Conservation (phyloP, 1,140 invertebrate genomes). For the Temnothorax curvispinosus region DNA sequence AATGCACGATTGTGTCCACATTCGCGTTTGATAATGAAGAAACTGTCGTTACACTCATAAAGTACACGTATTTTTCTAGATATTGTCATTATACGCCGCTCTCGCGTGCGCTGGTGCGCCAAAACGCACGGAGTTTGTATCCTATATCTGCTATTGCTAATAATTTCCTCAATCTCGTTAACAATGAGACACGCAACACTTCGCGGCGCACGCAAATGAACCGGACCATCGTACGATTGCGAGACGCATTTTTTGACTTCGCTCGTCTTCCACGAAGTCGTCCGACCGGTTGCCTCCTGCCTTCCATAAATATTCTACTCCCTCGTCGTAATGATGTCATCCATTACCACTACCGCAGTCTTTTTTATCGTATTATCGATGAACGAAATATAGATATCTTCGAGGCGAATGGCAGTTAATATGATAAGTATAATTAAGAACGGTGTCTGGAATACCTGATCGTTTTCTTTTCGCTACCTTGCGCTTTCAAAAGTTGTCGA, state of each 20-base stretch:
- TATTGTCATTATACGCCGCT: background rate
- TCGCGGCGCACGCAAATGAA: slow-evolving; percentile 59
- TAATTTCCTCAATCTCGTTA: slow-evolving; percentile 71
- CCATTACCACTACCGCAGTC: slow-evolving; percentile 65
- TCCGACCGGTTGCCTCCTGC: slow-evolving; percentile 68
- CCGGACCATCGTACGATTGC: slow-evolving; percentile 25
- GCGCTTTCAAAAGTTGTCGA: background rate
- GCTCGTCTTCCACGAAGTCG: slow-evolving; percentile 57
- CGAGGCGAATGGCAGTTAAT: slow-evolving; percentile 21
- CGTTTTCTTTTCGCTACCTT: background rate
- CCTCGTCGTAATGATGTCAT: slow-evolving; percentile 70
- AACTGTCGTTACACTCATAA: background rate
- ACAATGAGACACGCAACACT: slow-evolving; percentile 70
- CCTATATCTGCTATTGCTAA: slow-evolving; percentile 28
- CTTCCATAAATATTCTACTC: slow-evolving; percentile 69
- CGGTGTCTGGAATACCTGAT: background rate
- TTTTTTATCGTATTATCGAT: slow-evolving; percentile 66
- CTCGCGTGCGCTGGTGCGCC: slow-evolving; percentile 53
- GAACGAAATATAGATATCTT: slow-evolving; percentile 57
- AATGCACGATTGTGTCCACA: background rate
- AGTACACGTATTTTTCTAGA: background rate
- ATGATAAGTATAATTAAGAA: slow-evolving; percentile 52
- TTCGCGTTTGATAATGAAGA: slow-evolving; percentile 29
- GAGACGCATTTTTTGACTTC: slow-evolving; percentile 61
- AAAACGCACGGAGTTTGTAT: slow-evolving; percentile 4